Conservation (phyloP, 1,140 invertebrate species). For the Diuraphis noxia region DNA sequence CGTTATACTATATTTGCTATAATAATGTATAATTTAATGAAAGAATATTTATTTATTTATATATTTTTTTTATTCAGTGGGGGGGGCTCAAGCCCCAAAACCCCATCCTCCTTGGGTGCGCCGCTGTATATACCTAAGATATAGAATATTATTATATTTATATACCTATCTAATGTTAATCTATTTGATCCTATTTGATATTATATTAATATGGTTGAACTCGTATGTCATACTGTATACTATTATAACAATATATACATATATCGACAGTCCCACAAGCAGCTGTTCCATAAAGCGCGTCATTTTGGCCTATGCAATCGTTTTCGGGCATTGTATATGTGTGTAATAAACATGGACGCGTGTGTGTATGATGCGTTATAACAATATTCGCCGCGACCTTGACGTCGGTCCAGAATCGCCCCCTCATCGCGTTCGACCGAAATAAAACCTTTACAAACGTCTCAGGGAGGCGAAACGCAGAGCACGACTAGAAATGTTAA, state of each 20-base stretch:
- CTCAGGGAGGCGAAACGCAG: neutral
- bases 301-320: constrained; percentile 5
- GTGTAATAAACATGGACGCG: too few species aligned
- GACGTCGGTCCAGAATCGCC: constrained; percentile 49
- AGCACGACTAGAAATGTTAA: neutral
- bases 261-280: neutral
- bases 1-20: too few species aligned
- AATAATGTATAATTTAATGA: too few species aligned
- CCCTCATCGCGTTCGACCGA: constrained; percentile 29
- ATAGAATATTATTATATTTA: too few species aligned
- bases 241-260: too few species aligned
- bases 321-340: neutral
- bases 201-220: neutral
- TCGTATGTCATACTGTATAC: neutral
- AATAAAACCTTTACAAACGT: constrained; percentile 40
- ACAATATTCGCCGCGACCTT: constrained; percentile 31
- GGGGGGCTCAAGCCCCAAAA: too few species aligned
- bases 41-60: too few species aligned
- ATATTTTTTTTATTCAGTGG: too few species aligned
- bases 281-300: neutral
- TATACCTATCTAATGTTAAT: neutral
- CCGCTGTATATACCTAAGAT: too few species aligned
- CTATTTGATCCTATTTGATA: neutral
- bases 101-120: too few species aligned
- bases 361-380: too few species aligned